Evolutionary conservation across 1,140 invertebrate genomes (phyloP).

Genomic region (Musca vetustissima): DNA sequence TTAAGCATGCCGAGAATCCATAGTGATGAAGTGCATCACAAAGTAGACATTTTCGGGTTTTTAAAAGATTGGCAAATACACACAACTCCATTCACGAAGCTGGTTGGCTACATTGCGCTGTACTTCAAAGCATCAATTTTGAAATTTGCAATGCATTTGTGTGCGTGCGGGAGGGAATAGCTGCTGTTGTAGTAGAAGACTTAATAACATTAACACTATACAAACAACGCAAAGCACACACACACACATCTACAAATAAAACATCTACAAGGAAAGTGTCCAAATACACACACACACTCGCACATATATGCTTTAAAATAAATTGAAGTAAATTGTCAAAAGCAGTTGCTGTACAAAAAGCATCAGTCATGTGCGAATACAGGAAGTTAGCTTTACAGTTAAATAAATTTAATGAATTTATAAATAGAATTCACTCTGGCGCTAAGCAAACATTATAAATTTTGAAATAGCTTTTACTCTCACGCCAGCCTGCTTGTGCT

Average conservation of each 20-base stretch:
- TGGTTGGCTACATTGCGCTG: too few species aligned
- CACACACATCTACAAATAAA: too few species aligned
- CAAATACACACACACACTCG: background rate
- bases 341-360: background rate
- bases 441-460: background rate
- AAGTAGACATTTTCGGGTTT: slow-evolving; percentile 21
- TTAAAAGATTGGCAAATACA: slow-evolving; percentile 21
- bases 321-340: slow-evolving; percentile 1
- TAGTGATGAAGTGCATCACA: slow-evolving; percentile 20
- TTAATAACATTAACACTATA: slow-evolving; percentile 23
- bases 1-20: background rate
- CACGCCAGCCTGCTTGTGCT: background rate
- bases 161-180: background rate
- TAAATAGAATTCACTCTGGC: background rate
- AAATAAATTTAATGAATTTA: slow-evolving; percentile 23
- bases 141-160: too few species aligned
- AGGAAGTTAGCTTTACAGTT: slow-evolving; percentile 20
- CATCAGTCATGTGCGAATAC: background rate
- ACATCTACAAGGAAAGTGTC: background rate
- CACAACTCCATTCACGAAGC: too few species aligned
- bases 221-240: background rate
- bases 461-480: background rate
- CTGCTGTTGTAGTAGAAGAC: background rate
- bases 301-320: background rate
- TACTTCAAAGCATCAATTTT: too few species aligned